These are phyloP conservation scores for Spodoptera exigua DNA, from an alignment of 2,888 invertebrate genomes.

Conservation along the genomic window DNA sequence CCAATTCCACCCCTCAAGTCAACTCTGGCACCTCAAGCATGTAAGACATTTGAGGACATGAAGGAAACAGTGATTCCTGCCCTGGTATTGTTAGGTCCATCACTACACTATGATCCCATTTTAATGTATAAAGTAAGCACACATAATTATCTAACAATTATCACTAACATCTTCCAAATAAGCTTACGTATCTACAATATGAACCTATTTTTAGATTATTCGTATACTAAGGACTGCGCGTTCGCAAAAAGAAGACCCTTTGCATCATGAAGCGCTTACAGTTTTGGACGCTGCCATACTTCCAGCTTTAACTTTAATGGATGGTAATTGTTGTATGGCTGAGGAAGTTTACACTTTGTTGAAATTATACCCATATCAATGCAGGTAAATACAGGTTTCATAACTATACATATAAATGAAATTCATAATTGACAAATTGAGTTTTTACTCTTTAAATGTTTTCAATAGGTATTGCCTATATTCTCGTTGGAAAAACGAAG, in stretches of 20 bases:
- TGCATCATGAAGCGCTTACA: conserved; percentile 95
- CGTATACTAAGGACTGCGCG: conserved; percentile 82
- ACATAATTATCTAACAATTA: not conserved
- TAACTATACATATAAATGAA: too few species aligned
- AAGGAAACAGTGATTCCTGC: conserved; percentile 95
- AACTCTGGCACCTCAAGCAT: conserved; percentile 90
- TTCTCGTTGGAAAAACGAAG: conserved; percentile 98
- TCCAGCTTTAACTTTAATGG: conserved; percentile 96
- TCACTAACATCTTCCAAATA: not conserved
- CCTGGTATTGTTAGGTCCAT: conserved; percentile 95
- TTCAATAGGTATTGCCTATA: conserved; percentile 94
- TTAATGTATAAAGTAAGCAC: conserved; percentile 94
- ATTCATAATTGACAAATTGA: not conserved
- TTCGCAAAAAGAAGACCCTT: conserved; percentile 82
- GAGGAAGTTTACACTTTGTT: conserved; percentile 98
- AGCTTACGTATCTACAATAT: not conserved
- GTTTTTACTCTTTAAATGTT: conserved; percentile 8
- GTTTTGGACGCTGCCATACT: conserved; percentile 96
- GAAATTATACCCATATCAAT: conserved; percentile 95
- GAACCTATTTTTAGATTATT: conserved; percentile 74
- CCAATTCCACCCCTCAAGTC: conserved; percentile 87
- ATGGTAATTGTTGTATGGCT: conserved; percentile 98
- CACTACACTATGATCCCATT: conserved; percentile 95
- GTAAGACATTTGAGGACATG: conserved; percentile 92
- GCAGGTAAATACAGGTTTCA: conserved; percentile 90